Conservation (phyloP, 2,888 invertebrate species). For the Anthrax anthrax region DNA sequence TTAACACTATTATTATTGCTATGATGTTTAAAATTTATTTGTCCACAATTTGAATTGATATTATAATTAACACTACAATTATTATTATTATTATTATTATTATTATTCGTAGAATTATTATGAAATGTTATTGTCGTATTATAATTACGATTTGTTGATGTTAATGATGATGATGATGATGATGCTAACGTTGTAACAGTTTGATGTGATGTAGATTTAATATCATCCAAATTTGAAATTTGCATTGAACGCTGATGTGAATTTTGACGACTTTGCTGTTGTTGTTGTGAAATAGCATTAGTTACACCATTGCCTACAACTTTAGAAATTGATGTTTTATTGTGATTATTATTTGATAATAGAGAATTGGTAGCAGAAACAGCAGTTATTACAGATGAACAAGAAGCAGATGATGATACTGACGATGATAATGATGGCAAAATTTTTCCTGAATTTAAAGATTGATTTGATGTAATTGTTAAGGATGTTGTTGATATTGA, state of each 20-base stretch:
- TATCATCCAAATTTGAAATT: too few relatives aligned
- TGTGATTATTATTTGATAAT: too few relatives aligned
- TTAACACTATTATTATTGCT: background rate
- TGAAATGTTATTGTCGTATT: too few relatives aligned
- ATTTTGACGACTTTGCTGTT: too few relatives aligned
- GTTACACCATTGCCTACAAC: slow-evolving; percentile 1
- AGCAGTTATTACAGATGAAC: background rate
- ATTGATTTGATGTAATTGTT: background rate
- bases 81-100: slow-evolving; percentile 1
- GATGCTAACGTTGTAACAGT: slow-evolving; percentile 1
- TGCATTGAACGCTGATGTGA: too few relatives aligned
- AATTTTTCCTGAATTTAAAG: background rate
- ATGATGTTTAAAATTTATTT: background rate
- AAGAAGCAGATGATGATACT: background rate
- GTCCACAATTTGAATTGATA: background rate
- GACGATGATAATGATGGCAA: background rate
- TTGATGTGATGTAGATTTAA: too few relatives aligned
- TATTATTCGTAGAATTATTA: slow-evolving; percentile 1
- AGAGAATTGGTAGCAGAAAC: too few relatives aligned
- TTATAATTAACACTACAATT: background rate
- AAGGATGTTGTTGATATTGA: slow-evolving; percentile 1
- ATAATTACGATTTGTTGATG: slow-evolving; percentile 1
- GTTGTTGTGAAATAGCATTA: too few relatives aligned
- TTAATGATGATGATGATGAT: slow-evolving; percentile 3
- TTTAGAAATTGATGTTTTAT: too few relatives aligned